phyloP scores from a whole-genome alignment of 2,797 vertebrate species.

The Gymnocypris eckloni region DNA sequence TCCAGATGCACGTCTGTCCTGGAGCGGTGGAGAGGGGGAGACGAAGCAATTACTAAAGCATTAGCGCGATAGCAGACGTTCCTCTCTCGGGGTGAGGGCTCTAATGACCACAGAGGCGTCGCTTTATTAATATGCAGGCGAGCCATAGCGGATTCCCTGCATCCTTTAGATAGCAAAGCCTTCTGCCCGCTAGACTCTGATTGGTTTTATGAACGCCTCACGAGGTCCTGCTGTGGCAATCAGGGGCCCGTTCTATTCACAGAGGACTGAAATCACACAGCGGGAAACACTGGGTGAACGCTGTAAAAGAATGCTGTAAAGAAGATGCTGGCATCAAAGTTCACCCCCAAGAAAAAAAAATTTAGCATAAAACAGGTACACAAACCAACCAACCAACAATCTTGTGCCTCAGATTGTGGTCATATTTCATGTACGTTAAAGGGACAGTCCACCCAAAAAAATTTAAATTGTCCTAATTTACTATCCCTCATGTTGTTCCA shows the following conservation, averaged over 20 bases:
- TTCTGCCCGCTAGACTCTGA: not conserved
- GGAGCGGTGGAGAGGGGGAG: constrained; percentile 51
- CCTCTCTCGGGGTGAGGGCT: constrained; percentile 56
- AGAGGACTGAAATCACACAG: not conserved
- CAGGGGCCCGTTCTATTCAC: constrained; percentile 3
- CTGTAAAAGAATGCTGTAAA: not conserved
- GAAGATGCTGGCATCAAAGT: not conserved
- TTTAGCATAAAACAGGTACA: not conserved
- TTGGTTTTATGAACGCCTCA: constrained; percentile 12
- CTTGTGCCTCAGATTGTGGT: not conserved
- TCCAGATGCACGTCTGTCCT: constrained; percentile 60
- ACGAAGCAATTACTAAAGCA: constrained; percentile 68
- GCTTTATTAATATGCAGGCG: constrained; percentile 51
- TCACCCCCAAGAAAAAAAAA: not conserved
- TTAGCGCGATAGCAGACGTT: constrained; percentile 59
- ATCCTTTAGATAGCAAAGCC: constrained; percentile 33
- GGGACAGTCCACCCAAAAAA: not conserved
- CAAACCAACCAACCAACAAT: not conserved
- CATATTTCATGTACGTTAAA: not conserved
- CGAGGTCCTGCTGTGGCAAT: constrained; percentile 1
- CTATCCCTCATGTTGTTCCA: not conserved
- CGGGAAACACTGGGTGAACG: not conserved
- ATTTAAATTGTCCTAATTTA: not conserved
- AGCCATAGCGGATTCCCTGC: constrained; percentile 7
- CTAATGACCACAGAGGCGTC: constrained; percentile 51